Conservation (phyloP, 1,140 invertebrate genomes). For the Halesus radiatus region DNA sequence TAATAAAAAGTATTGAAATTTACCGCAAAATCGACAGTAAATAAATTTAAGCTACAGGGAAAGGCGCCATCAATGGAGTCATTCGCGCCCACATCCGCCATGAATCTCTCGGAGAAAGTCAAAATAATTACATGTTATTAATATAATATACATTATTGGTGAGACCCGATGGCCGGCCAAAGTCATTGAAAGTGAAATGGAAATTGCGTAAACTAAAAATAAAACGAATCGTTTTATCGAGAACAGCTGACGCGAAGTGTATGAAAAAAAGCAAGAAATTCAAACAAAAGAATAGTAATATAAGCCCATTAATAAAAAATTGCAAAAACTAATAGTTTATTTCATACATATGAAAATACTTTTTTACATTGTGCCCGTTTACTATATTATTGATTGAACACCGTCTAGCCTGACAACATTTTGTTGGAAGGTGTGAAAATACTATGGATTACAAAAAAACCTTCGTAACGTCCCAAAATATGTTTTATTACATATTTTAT, state of each 20-base stretch:
- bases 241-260: constrained; percentile 2
- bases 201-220: constrained; percentile 7
- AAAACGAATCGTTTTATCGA: neutral
- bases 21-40: no score
- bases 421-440: no score
- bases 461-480: no score
- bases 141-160: no score
- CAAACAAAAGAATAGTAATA: neutral
- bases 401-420: neutral
- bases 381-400: neutral
- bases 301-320: neutral
- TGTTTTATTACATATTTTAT: no score
- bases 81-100: no score
- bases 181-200: constrained; percentile 9
- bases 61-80: no score
- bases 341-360: neutral
- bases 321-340: neutral
- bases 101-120: no score
- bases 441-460: no score
- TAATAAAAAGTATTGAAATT: neutral
- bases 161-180: neutral
- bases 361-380: neutral
- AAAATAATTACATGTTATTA: no score
- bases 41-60: no score
- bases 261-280: neutral